Conservation (phyloP, 1,140 invertebrate genomes). For the Heliconius melpomene region DNA sequence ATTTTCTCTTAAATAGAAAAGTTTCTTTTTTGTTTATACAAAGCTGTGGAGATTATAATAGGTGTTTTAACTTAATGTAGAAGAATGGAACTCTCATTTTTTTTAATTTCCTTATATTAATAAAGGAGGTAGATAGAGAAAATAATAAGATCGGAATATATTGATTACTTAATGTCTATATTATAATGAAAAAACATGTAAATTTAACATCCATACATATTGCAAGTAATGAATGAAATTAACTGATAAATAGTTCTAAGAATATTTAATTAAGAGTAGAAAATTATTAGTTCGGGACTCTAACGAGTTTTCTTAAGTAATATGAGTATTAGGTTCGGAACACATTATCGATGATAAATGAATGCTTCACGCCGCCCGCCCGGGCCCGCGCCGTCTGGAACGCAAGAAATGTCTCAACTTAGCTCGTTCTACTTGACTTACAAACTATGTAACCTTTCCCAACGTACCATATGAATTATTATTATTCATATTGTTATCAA, state of each 20-base stretch:
- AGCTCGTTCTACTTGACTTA: slow-evolving; percentile 26
- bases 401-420: slow-evolving; percentile 25
- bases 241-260: background rate
- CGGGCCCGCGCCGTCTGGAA: slow-evolving; percentile 15
- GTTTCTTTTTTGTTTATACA: too few relatives aligned
- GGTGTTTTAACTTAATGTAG: too few relatives aligned
- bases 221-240: background rate
- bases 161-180: too few relatives aligned
- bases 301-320: slow-evolving; percentile 15
- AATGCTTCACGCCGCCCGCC: slow-evolving; percentile 11
- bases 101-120: too few relatives aligned
- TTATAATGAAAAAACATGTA: background rate
- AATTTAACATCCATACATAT: background rate
- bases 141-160: too few relatives aligned
- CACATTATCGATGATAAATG: slow-evolving; percentile 24
- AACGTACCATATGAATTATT: slow-evolving; percentile 9
- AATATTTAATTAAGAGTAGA: slow-evolving; percentile 7
- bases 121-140: too few relatives aligned
- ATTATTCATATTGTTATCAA: background rate
- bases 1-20: background rate
- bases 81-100: too few relatives aligned
- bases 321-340: slow-evolving; percentile 10
- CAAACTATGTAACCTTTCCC: slow-evolving; percentile 28
- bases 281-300: background rate
- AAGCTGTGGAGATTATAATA: too few relatives aligned